phyloP scores from a whole-genome alignment of 2,797 vertebrate species.

The Loriculus beryllinus region DNA sequence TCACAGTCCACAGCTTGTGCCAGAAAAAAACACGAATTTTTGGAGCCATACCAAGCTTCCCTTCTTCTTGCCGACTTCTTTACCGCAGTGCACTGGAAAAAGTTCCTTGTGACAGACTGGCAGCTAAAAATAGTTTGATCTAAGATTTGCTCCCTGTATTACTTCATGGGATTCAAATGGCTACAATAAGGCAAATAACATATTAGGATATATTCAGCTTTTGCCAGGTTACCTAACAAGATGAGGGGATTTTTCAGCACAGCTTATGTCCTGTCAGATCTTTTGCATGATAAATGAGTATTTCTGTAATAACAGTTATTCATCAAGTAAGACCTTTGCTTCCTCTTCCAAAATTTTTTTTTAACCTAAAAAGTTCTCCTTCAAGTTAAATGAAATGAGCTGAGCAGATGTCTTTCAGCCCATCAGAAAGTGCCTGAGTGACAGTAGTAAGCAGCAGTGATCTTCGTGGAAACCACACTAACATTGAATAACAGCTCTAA shows the following conservation, averaged over 20 bases:
- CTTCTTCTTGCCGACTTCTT: not conserved
- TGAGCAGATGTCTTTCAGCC: not conserved
- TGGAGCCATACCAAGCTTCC: not conserved
- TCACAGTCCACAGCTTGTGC: accelerated
- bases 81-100: not conserved
- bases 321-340: not conserved
- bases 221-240: not conserved
- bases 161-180: not conserved
- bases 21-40: not conserved
- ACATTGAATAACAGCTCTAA: not conserved
- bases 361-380: not conserved
- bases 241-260: not conserved
- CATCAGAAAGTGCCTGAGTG: not conserved
- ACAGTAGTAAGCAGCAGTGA: not conserved
- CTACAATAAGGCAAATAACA: not conserved
- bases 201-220: not conserved
- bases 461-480: not conserved
- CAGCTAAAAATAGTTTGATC: not conserved
- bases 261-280: constrained; percentile 17
- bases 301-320: not conserved
- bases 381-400: not conserved
- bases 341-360: not conserved
- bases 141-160: accelerated
- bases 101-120: not conserved
- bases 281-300: not conserved